Percentiles rank a stretch among this genome's conserved stretches.
Conservation (phyloP, 2,888 invertebrate species). For the Camponotus fellah region DNA sequence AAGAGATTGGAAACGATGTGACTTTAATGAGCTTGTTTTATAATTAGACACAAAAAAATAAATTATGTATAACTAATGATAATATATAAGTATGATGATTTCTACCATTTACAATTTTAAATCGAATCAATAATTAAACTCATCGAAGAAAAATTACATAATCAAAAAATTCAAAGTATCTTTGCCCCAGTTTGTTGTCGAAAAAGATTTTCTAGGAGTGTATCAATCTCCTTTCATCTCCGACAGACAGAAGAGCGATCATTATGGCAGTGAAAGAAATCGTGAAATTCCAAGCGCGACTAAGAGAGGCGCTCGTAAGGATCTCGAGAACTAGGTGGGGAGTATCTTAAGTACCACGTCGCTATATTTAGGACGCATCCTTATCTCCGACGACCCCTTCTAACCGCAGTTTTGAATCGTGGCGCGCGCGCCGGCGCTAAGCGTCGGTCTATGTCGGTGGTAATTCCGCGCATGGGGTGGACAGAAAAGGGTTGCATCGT, state of each 20-base stretch:
- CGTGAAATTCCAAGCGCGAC: constrained; percentile 53
- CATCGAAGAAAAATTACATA: neutral
- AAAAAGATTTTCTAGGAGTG: constrained; percentile 4
- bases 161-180: neutral
- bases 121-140: neutral
- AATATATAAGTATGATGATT: neutral
- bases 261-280: constrained; percentile 43
- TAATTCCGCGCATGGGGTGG: constrained; percentile 65
- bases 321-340: constrained; percentile 31
- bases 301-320: constrained; percentile 63
- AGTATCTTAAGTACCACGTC: constrained; percentile 72
- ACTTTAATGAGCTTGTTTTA: neutral
- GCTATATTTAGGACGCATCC: constrained; percentile 75
- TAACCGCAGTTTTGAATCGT: constrained; percentile 80
- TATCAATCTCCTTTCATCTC: constrained; percentile 5
- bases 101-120: neutral
- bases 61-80: neutral
- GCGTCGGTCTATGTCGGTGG: constrained; percentile 69
- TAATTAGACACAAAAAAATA: neutral
- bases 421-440: constrained; percentile 77
- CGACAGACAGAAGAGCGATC: constrained; percentile 1
- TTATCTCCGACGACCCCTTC: constrained; percentile 74
- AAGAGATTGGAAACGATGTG: neutral
- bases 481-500: constrained; percentile 66
- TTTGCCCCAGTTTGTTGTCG: neutral